These are phyloP conservation scores for Myotis vivesi DNA, from an alignment of 2,797 vertebrate species.

Conservation along the genomic window DNA sequence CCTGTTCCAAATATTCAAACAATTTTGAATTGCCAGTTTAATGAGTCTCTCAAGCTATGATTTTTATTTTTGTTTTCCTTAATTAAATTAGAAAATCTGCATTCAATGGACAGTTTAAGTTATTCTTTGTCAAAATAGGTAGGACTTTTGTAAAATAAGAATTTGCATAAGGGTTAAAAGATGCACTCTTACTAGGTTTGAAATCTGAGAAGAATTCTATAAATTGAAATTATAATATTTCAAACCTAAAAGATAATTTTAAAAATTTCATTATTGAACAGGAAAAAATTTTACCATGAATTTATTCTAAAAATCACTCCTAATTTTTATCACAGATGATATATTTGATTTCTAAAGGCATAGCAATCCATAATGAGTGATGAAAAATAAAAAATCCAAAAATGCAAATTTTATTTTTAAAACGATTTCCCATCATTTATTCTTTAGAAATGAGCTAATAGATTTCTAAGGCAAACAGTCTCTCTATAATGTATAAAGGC, in stretches of 20 bases:
- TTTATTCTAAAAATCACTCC: conserved; percentile 9
- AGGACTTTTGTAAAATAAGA: conserved; percentile 16
- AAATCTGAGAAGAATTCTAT: conserved; percentile 17
- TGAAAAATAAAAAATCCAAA: conserved; percentile 12
- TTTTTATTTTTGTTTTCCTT: conserved; percentile 50
- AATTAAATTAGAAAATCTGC: conserved; percentile 45
- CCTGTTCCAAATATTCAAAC: conserved; percentile 16
- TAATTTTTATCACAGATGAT: conserved; percentile 38
- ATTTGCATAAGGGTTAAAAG: conserved; percentile 36
- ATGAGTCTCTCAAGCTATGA: not conserved
- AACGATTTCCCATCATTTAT: conserved; percentile 7
- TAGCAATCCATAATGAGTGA: conserved; percentile 15
- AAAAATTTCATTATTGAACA: conserved; percentile 25
- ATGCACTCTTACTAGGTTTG: not conserved
- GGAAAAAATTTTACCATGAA: conserved; percentile 33
- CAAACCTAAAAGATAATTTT: conserved; percentile 56
- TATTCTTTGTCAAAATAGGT: conserved; percentile 22
- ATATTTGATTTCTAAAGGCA: conserved; percentile 10
- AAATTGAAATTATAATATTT: conserved; percentile 3
- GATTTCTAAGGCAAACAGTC: not conserved
- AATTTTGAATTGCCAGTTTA: conserved; percentile 37
- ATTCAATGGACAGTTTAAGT: not conserved
- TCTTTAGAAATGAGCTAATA: not conserved
- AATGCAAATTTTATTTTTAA: not conserved
- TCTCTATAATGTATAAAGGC: not conserved